These are phyloP conservation scores for Brienomyrus longianalis DNA, from an alignment of 2,113 vertebrate species.

Conservation along the genomic window DNA sequence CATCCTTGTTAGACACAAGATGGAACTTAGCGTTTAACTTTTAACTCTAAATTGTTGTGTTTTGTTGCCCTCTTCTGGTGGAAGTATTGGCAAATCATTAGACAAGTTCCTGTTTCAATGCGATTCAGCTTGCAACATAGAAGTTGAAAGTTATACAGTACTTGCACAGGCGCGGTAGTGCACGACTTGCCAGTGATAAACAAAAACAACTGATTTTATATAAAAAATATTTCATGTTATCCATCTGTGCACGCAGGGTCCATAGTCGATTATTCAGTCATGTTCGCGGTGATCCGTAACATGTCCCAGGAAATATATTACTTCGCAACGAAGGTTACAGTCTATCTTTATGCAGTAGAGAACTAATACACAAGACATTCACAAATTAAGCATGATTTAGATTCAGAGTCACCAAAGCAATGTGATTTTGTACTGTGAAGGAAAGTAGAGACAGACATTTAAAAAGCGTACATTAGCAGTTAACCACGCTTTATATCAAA, in stretches of 20 bases:
- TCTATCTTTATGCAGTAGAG: neutral
- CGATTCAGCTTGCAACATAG: neutral
- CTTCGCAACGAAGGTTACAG: neutral
- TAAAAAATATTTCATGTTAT: neutral
- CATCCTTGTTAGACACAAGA: neutral
- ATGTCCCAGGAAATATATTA: neutral
- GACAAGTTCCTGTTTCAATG: neutral
- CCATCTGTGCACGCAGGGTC: neutral
- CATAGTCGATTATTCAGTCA: neutral
- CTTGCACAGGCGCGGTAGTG: neutral
- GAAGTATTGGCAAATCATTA: neutral
- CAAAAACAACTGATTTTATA: neutral
- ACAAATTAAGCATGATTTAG: neutral
- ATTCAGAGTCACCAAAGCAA: neutral
- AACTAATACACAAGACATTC: neutral
- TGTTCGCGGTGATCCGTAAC: neutral
- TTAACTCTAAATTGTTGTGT: neutral
- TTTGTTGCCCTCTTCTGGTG: conserved; percentile 53
- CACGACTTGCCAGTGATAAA: neutral
- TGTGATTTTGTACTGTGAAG: neutral
- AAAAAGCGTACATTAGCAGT: neutral
- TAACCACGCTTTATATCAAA: neutral
- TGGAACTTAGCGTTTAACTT: neutral
- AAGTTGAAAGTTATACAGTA: neutral
- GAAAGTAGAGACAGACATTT: neutral